Percentiles rank a stretch among this genome's conserved stretches.
phyloP scores from a whole-genome alignment of 1,140 invertebrate species.

The Lanistes nyassanus region DNA sequence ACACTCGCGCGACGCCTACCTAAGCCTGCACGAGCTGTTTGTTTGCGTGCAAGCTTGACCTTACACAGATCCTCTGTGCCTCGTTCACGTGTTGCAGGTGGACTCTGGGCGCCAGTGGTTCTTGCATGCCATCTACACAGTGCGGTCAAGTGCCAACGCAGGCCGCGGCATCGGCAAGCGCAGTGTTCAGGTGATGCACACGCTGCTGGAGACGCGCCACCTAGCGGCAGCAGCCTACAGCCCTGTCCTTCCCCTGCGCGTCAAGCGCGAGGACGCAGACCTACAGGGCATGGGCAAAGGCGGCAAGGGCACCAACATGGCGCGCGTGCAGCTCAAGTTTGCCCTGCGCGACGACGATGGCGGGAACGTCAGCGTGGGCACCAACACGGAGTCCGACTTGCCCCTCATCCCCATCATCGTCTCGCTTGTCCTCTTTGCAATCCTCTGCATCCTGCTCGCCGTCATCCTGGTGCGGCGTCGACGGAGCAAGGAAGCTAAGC shows the following conservation, averaged over 20 bases:
- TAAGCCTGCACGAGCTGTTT: too few species aligned
- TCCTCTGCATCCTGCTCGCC: constrained; percentile 46
- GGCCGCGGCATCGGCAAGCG: constrained; percentile 45
- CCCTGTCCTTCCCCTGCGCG: neutral
- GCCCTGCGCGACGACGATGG: constrained; percentile 24
- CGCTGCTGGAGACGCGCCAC: neutral
- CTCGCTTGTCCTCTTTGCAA: constrained; percentile 44
- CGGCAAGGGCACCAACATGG: constrained; percentile 65
- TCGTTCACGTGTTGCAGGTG: constrained; percentile 44
- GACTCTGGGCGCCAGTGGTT: constrained; percentile 66
- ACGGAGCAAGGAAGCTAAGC: constrained; percentile 44
- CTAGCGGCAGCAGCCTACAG: constrained; percentile 26
- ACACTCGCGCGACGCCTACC: too few species aligned
- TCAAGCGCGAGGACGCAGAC: constrained; percentile 40
- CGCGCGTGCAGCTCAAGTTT: constrained; percentile 46
- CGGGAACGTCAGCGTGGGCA: constrained; percentile 35
- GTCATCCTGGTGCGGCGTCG: constrained; percentile 45
- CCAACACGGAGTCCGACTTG: constrained; percentile 32
- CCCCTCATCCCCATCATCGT: constrained; percentile 51
- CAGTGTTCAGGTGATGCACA: constrained; percentile 34
- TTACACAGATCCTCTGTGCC: too few species aligned
- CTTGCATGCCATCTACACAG: constrained; percentile 65
- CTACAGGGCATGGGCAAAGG: constrained; percentile 43
- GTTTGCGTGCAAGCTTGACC: too few species aligned
- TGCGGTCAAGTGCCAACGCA: constrained; percentile 52